Evolutionary conservation across 2,113 vertebrate species (phyloP).

Genomic region (Rhinichthys klamathensis): DNA sequence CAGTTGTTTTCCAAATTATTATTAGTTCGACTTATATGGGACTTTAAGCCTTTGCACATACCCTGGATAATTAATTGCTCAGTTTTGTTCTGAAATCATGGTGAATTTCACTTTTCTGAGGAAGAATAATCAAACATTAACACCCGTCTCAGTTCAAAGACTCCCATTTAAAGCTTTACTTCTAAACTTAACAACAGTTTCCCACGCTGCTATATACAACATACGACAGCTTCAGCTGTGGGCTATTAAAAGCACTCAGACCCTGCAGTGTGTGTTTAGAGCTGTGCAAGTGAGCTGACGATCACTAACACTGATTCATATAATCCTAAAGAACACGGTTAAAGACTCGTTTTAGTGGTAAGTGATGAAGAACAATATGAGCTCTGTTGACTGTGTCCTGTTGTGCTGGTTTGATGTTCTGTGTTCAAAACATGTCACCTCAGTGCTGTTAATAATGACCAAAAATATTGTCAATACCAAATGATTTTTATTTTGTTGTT

Average conservation of each 20-base stretch:
- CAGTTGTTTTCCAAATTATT: background rate
- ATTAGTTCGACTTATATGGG: background rate
- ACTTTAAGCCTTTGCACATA: background rate
- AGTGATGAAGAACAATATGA: background rate
- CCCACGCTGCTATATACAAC: constrained; percentile 63
- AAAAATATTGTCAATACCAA: background rate
- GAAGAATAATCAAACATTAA: background rate
- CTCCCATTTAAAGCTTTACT: constrained; percentile 1
- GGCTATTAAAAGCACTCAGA: constrained; percentile 77
- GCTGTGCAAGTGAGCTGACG: constrained; percentile 34
- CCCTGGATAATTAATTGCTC: background rate
- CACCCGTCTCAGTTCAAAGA: background rate
- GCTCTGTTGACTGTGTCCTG: background rate
- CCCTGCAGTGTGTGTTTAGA: constrained; percentile 53
- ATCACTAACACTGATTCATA: background rate
- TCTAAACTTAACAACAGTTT: constrained; percentile 18
- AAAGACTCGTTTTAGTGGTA: background rate
- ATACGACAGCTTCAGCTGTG: constrained; percentile 74
- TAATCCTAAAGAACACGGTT: background rate
- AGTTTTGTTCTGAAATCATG: background rate
- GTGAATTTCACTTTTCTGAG: too few relatives aligned
- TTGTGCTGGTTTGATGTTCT: background rate
- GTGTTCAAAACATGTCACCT: background rate
- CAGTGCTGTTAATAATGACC: background rate
- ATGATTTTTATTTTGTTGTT: background rate